These are phyloP conservation scores for Chaetophractus vellerosus DNA, from an alignment of 2,797 vertebrate genomes.

Conservation along the genomic window DNA sequence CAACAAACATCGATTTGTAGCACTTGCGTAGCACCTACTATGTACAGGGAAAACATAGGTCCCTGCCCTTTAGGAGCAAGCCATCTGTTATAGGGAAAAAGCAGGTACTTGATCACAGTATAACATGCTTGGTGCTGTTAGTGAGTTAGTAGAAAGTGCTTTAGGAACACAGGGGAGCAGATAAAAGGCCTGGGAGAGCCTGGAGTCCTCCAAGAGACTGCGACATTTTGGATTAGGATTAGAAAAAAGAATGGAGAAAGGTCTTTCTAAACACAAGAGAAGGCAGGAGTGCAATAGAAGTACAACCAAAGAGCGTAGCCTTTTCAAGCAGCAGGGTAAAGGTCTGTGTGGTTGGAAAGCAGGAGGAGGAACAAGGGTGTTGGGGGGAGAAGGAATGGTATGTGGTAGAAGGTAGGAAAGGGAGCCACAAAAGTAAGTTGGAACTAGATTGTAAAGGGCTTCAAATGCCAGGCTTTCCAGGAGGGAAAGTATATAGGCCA, in stretches of 20 bases:
- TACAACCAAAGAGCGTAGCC: neutral
- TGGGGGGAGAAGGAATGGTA: neutral
- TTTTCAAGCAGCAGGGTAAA: neutral
- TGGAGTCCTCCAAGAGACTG: neutral
- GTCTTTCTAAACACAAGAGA: neutral
- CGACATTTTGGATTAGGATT: neutral
- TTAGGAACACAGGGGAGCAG: neutral
- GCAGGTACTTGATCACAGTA: neutral
- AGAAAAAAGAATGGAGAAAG: neutral
- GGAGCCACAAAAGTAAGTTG: neutral
- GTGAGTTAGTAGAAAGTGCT: neutral
- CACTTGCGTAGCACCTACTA: neutral
- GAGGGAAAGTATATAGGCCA: neutral
- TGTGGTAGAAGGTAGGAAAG: neutral
- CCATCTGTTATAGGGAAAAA: neutral
- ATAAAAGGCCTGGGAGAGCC: accelerated
- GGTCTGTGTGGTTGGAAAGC: neutral
- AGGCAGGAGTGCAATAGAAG: accelerated
- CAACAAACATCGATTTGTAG: neutral
- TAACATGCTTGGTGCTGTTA: neutral
- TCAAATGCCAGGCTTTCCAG: neutral
- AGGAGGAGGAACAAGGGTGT: neutral
- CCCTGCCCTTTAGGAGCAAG: neutral
- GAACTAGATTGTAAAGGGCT: neutral
- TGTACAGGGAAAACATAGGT: neutral